Conservation (phyloP, 2,888 invertebrate species). For the Drosophila mayaguana region DNA sequence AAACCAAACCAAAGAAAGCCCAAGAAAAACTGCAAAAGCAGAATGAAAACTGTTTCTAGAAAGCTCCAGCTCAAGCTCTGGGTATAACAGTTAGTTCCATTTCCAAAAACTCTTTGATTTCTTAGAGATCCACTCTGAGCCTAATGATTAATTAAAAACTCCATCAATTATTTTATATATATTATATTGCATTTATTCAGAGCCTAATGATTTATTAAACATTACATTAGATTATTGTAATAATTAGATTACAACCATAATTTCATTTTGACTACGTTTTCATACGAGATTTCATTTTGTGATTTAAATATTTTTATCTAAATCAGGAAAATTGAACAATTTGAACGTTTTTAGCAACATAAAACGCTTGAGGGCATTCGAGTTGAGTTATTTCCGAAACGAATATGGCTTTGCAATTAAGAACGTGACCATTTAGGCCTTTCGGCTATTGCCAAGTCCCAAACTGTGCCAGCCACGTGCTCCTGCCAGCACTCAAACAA, state of each 20-base stretch:
- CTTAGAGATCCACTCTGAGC: too few species aligned
- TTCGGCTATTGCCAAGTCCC: background rate
- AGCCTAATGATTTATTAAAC: too few species aligned
- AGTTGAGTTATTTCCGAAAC: background rate
- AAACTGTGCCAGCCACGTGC: background rate
- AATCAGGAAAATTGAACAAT: background rate
- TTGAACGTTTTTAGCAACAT: too few species aligned
- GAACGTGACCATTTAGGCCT: background rate
- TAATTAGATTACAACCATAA: too few species aligned
- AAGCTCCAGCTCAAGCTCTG: background rate
- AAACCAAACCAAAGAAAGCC: conserved; percentile 14
- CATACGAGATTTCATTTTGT: too few species aligned
- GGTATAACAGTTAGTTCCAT: background rate
- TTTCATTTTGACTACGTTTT: too few species aligned
- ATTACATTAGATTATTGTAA: too few species aligned
- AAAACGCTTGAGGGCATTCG: background rate
- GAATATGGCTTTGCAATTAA: background rate
- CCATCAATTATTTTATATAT: too few species aligned
- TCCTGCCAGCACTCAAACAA: background rate
- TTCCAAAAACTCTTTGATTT: background rate
- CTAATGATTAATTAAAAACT: too few species aligned
- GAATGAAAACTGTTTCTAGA: conserved; percentile 11
- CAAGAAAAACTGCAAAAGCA: conserved; percentile 12
- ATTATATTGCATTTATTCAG: too few species aligned
- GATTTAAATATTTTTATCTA: background rate